These are phyloP conservation scores for Dendrolimus houi DNA, from an alignment of 2,888 invertebrate genomes.

Conservation along the genomic window DNA sequence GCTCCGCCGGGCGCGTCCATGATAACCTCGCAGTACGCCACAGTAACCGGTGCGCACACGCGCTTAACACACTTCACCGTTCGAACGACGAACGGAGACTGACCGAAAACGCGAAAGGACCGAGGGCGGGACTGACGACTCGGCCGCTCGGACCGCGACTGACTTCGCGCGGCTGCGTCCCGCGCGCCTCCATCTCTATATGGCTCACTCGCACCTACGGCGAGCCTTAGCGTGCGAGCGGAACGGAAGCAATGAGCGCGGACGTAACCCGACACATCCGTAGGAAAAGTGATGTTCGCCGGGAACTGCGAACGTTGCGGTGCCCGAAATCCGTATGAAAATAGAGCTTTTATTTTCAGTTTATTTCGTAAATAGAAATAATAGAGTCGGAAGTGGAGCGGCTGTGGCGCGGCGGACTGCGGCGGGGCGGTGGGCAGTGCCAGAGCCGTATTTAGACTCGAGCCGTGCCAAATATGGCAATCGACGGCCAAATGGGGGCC, in stretches of 20 bases:
- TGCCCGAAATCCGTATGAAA: slow-evolving; percentile 71
- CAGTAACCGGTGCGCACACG: slow-evolving; percentile 75
- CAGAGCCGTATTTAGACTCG: slow-evolving; percentile 89
- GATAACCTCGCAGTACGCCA: slow-evolving; percentile 79
- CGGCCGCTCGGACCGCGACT: slow-evolving; percentile 77
- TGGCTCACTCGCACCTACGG: slow-evolving; percentile 39
- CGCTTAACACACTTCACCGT: slow-evolving; percentile 68
- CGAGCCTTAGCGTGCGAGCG: slow-evolving; percentile 29
- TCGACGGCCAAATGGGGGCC: slow-evolving; percentile 87
- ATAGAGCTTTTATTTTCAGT: slow-evolving; percentile 75
- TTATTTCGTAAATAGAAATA: slow-evolving; percentile 76
- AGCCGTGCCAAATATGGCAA: slow-evolving; percentile 88
- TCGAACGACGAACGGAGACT: slow-evolving; percentile 74
- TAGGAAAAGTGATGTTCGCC: slow-evolving; percentile 54
- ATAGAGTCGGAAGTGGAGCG: slow-evolving; percentile 71
- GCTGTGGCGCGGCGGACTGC: slow-evolving; percentile 51
- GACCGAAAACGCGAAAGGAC: slow-evolving; percentile 69
- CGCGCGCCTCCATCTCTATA: slow-evolving; percentile 66
- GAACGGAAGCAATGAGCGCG: slow-evolving; percentile 39
- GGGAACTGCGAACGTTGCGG: slow-evolving; percentile 68
- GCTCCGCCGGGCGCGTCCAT: slow-evolving; percentile 93
- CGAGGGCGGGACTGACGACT: slow-evolving; percentile 75
- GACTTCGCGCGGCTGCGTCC: slow-evolving; percentile 67
- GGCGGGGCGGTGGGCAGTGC: slow-evolving; percentile 80
- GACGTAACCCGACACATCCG: slow-evolving; percentile 74